These are phyloP conservation scores for Lymantria dispar DNA, from an alignment of 2,888 invertebrate species.

Conservation along the genomic window DNA sequence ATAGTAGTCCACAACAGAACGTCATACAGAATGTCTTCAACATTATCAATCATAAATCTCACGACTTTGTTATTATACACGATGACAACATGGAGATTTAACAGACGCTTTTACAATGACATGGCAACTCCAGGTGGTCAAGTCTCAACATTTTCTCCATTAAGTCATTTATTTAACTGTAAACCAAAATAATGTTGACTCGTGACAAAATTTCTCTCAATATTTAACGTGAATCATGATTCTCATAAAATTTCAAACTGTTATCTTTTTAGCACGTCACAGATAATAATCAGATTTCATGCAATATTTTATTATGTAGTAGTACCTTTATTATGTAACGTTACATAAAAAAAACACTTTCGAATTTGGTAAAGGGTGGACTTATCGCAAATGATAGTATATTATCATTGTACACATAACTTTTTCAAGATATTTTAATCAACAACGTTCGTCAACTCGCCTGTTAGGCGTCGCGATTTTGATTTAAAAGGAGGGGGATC, in stretches of 20 bases:
- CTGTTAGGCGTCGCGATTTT: no score
- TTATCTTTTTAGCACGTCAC: slow-evolving; percentile 18
- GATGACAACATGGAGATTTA: slow-evolving; percentile 14
- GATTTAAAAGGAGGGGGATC: no score
- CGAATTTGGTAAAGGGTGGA: no score
- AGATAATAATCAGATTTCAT: slow-evolving; percentile 4
- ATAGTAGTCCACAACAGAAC: no score
- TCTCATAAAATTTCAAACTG: slow-evolving; percentile 20
- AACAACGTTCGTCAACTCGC: no score
- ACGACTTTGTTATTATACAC: slow-evolving; percentile 13
- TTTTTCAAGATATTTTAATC: no score
- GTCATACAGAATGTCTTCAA: no score
- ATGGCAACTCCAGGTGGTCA: slow-evolving; percentile 19
- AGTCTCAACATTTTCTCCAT: slow-evolving; percentile 29
- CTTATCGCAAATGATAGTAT: no score
- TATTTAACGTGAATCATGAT: slow-evolving; percentile 29
- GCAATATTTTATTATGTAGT: no score
- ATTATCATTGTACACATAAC: no score
- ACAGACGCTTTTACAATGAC: slow-evolving; percentile 25
- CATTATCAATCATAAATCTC: slow-evolving; percentile 10
- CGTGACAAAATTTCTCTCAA: slow-evolving; percentile 28
- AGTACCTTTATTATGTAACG: no score
- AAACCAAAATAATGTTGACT: not conserved
- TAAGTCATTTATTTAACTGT: slow-evolving; percentile 44
- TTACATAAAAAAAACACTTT: no score